Conservation (phyloP, 2,113 vertebrate genomes). For the western clawed frog (Xenopus tropicalis) region DNA sequence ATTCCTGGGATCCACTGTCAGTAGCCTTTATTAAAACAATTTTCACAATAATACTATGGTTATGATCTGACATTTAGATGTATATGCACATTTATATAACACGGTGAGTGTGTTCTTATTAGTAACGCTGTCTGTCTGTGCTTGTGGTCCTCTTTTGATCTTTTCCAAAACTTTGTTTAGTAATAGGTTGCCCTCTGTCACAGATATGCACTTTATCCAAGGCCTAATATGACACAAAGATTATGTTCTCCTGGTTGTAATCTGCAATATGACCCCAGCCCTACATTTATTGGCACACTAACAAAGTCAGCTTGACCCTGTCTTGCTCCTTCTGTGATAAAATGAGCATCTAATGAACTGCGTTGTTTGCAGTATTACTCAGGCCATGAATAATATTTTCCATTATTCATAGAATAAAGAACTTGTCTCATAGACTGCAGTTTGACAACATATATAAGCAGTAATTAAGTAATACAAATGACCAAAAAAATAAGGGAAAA, state of each 20-base stretch:
- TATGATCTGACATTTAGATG: no score
- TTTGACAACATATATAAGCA: neutral
- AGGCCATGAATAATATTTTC: constrained; percentile 1
- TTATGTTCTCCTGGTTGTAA: neutral
- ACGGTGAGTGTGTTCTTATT: neutral
- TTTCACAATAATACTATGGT: no score
- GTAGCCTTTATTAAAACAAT: no score
- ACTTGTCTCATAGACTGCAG: neutral
- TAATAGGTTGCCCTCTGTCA: constrained; percentile 2
- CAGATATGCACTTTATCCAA: neutral
- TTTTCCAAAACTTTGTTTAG: constrained; percentile 2
- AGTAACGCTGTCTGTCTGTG: neutral
- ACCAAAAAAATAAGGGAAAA: neutral
- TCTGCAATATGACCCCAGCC: neutral
- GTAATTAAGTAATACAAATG: neutral
- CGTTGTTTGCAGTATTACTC: neutral
- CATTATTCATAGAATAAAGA: neutral
- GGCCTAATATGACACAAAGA: constrained; percentile 1
- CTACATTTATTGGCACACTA: neutral
- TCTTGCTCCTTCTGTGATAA: constrained; percentile 2
- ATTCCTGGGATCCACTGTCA: no score
- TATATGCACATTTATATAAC: no score
- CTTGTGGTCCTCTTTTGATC: neutral
- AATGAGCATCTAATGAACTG: constrained; percentile 1
- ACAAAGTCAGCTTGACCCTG: constrained; percentile 10